Conservation (phyloP, 2,888 invertebrate species). For the Zygaena filipendulae region DNA sequence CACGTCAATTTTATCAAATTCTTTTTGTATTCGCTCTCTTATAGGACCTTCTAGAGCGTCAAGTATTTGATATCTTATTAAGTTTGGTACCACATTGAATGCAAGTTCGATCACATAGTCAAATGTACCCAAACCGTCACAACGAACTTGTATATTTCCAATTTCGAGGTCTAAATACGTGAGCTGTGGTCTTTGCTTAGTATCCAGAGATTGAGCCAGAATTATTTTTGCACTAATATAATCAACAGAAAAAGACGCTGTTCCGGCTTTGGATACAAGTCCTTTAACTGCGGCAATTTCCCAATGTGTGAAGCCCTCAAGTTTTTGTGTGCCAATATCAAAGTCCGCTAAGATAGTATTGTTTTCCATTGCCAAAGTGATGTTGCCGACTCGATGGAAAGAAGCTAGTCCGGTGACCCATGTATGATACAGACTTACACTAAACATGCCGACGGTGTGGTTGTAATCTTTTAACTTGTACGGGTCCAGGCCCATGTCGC, state of each 20-base stretch:
- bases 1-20: slow-evolving; percentile 74
- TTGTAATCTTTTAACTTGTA: slow-evolving; percentile 56
- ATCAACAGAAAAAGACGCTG: slow-evolving; percentile 74
- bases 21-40: slow-evolving; percentile 73
- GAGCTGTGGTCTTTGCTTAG: slow-evolving; percentile 71
- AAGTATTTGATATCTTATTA: slow-evolving; percentile 81
- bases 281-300: slow-evolving; percentile 73
- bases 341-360: slow-evolving; percentile 68
- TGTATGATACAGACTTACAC: slow-evolving; percentile 72
- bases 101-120: slow-evolving; percentile 80
- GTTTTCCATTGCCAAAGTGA: slow-evolving; percentile 72
- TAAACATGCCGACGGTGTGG: slow-evolving; percentile 71
- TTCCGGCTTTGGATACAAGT: slow-evolving; percentile 71
- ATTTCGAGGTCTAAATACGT: slow-evolving; percentile 76
- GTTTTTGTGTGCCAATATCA: slow-evolving; percentile 76
- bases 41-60: slow-evolving; percentile 78
- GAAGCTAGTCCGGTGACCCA: slow-evolving; percentile 77
- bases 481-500: slow-evolving; percentile 72
- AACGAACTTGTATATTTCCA: slow-evolving; percentile 79
- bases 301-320: slow-evolving; percentile 77
- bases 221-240: slow-evolving; percentile 72
- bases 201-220: slow-evolving; percentile 76
- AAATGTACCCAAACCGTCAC: slow-evolving; percentile 79
- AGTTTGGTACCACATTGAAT: slow-evolving; percentile 80
- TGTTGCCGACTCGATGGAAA: slow-evolving; percentile 77